Evolutionary conservation across 2,113 vertebrate genomes (phyloP), one percentile per base, ranked within the genome.

Genomic region (Grammomys surdaster): DNA sequence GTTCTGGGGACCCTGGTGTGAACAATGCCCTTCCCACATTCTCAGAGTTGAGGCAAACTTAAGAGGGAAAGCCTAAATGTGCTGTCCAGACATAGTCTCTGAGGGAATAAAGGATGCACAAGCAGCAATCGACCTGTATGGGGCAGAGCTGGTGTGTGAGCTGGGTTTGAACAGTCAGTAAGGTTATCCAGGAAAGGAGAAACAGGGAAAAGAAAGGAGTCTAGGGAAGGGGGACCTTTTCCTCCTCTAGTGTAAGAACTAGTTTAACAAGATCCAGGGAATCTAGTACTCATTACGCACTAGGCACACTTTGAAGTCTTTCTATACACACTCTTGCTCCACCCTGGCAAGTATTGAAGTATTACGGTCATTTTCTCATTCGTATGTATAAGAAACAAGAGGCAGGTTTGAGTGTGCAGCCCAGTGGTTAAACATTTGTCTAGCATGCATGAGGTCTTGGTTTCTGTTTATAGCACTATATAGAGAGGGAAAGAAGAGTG

Each of bases 271-370:
- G 51, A 85, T 70, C 84, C 84, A 63, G 65, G 51, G 33, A 46
- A 60, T 43, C 26, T 70, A 60, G 12, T 36, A 26, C 56, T 82
- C 88, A 24, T 19, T 46, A 19, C 24, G 67, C 11, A 85, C 5
- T 76, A 86, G n/a, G n/a, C 31, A 80, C 28, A 31, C 81, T 88
- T 85, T 72, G 65, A 93, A 92, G 78, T 19, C 26, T 87, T 78
- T 40, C 7, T 26, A 33, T 33, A 58, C 1, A 77, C 36, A 43
- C 28, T 78, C 54, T 26, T 58, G 56, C 17, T 82, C 12, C 9
- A 51, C 36, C 46, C 69, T 85, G 31, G 75, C 48, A 84, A 4
- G 13, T 36, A 69, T 28, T 43, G 60, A 11, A 76, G 89, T 28
- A 14, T 17, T 22, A 26, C 16, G 80, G 17, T 28, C 75, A 40